Base-by-base conservation (phyloP, 2,797 vertebrate species). In the Enteromius treurensis region DNA sequence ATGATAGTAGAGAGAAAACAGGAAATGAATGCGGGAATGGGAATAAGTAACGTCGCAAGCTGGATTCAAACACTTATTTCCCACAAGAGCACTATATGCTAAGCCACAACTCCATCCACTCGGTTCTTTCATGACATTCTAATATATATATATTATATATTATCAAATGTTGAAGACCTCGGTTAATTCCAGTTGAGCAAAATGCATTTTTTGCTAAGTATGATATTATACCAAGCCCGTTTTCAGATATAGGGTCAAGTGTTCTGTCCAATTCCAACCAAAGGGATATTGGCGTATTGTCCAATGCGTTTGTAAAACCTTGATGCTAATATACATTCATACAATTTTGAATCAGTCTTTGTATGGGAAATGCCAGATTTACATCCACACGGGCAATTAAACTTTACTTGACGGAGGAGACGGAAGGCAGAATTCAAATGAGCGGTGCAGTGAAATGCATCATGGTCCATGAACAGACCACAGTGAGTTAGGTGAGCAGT, bases 401-500 rank as follows among this genome's bases (percentile, higher is more conserved):
- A 68, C 81, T 58, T 62, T 68, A 34, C 64, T 82, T 77, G 81
- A 68, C 32, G 1, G 49, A 45, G n/a, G 6, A 82, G 81, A 78
- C 67, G 78, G 74, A 76, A 68, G 74, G 68, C 79, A 77, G 76
- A 80, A 85, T 88, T 86, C 85, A 88, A 84, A 86, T 86, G 84
- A 82, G 84, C 23, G 74, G 84, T 86, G 82, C 19, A 78, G 82
- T 88, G 85, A 85, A 88, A 88, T 86, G 85, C 87, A 88, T 88
- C 87, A 88, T 88, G 87, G 87, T 80, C 82, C 51, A 7, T 86
- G 87, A 85, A 84, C 87, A 88, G 65, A 88, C 85, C 82, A 65
- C 85, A 82, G 82, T 2, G 85, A 85, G 82, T 74, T 86, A 82
- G 82, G 80, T 86, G 85, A 88, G 85, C 85, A 84, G 84, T 86